Evolutionary conservation across 2,888 invertebrate genomes (phyloP).

Genomic region (Geophilus truncorum): DNA sequence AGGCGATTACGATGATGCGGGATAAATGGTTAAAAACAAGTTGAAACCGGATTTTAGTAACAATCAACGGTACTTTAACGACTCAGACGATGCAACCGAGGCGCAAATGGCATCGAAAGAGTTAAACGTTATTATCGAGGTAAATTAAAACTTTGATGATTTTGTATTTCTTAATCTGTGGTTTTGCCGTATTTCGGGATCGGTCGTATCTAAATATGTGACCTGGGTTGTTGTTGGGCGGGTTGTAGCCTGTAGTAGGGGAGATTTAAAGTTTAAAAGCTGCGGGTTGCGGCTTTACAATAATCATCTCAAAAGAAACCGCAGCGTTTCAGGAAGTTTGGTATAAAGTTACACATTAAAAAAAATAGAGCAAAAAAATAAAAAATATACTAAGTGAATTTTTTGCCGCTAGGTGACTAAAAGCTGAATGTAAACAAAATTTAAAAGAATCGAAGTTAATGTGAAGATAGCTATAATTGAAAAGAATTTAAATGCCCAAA

Average conservation of each 20-base stretch:
- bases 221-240: too few relatives aligned
- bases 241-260: too few relatives aligned
- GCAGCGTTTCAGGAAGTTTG: not conserved
- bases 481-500: not conserved
- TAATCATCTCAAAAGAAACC: not conserved
- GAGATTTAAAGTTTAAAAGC: not conserved
- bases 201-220: not conserved
- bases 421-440: too few relatives aligned
- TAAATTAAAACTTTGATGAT: not conserved
- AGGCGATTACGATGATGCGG: not conserved
- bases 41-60: not conserved
- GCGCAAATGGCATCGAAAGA: not conserved
- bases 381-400: too few relatives aligned
- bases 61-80: not conserved
- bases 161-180: too few relatives aligned
- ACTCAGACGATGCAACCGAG: not conserved
- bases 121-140: too few relatives aligned
- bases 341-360: too few relatives aligned
- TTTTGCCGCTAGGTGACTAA: too few relatives aligned
- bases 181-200: not conserved
- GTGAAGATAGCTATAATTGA: not conserved
- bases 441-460: too few relatives aligned
- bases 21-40: not conserved
- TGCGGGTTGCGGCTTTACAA: too few relatives aligned
- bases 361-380: too few relatives aligned